phyloP scores from a whole-genome alignment of 2,113 vertebrate species.

The Stegostoma tigrinum region DNA sequence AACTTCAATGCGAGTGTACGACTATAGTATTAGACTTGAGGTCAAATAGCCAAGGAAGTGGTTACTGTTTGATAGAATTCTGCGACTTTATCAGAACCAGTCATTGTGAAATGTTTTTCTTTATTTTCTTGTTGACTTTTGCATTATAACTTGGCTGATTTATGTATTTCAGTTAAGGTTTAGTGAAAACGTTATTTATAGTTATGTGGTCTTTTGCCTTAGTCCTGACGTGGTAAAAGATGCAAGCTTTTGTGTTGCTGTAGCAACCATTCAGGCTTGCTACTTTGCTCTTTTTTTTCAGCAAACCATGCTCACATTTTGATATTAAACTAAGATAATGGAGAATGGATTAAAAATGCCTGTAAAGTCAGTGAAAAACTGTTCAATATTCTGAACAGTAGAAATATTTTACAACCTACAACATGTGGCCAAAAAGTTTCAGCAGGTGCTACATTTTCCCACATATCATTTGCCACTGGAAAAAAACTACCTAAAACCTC shows the following conservation, averaged over 20 bases:
- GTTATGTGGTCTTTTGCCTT: not conserved
- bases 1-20: not conserved
- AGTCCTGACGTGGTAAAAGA: not conserved
- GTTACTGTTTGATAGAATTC: not conserved
- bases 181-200: constrained; percentile 13
- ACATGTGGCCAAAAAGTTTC: not conserved
- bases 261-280: not conserved
- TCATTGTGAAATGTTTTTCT: not conserved
- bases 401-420: not conserved
- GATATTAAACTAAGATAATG: not conserved
- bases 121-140: not conserved
- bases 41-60: not conserved
- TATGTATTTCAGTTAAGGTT: not conserved
- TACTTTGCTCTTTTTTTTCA: not conserved
- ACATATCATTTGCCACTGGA: not conserved
- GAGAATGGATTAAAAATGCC: too few relatives aligned
- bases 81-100: not conserved
- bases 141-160: not conserved
- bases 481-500: not conserved
- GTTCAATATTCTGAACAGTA: not conserved
- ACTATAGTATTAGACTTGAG: not conserved
- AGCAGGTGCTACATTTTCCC: not conserved
- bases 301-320: not conserved
- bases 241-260: not conserved
- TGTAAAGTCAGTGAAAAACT: not conserved